Percentiles rank a stretch among this genome's conserved stretches.
Conservation (phyloP, 2,888 invertebrate genomes). For the Laspeyria flexula region DNA sequence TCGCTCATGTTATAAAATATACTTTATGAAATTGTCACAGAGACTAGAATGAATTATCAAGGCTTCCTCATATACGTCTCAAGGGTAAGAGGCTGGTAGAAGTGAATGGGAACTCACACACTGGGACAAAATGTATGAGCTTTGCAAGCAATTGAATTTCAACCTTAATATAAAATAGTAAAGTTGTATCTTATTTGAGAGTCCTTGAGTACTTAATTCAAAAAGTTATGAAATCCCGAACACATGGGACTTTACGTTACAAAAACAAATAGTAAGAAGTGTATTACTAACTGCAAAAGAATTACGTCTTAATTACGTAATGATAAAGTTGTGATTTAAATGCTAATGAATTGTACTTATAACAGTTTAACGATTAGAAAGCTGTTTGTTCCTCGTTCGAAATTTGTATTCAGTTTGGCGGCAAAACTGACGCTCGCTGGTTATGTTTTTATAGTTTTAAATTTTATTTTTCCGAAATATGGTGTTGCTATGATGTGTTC, state of each 20-base stretch:
- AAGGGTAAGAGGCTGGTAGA: constrained; percentile 33
- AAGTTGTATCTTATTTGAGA: constrained; percentile 28
- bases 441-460: constrained; percentile 30
- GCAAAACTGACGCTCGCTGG: constrained; percentile 53
- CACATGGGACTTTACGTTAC: constrained; percentile 36
- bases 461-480: constrained; percentile 15
- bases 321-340: constrained; percentile 40
- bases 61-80: constrained; percentile 18
- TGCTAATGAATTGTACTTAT: constrained; percentile 45
- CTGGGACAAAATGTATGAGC: constrained; percentile 27
- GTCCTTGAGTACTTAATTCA: constrained; percentile 40
- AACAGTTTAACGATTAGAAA: constrained; percentile 58
- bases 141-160: constrained; percentile 14
- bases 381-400: constrained; percentile 34
- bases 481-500: constrained; percentile 6
- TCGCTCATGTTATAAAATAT: not conserved
- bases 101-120: constrained; percentile 67
- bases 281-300: constrained; percentile 40
- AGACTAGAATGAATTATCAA: constrained; percentile 21
- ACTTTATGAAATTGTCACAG: rapidly evolving
- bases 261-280: constrained; percentile 22
- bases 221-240: constrained; percentile 52
- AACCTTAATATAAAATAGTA: constrained; percentile 5
- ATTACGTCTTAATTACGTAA: constrained; percentile 27
- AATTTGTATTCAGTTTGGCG: constrained; percentile 73